A percentile compares a stretch with the other conserved stretches of the same genome.
Conservation (phyloP, 92 coral and sea anemone species). For the Chrysogorgia sp. region DNA sequence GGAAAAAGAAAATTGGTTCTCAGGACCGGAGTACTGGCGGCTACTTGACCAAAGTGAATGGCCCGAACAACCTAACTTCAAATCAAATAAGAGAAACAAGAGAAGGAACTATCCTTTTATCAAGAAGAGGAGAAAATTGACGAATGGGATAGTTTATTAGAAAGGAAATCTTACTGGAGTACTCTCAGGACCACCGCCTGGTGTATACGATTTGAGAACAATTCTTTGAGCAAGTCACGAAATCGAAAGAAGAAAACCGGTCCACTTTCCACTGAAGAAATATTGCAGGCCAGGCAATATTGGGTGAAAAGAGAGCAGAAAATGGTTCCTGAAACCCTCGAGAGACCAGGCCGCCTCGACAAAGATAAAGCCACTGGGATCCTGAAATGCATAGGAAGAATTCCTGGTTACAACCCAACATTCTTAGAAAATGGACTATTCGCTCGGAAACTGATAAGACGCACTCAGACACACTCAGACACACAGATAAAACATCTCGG, state of each 20-base stretch:
- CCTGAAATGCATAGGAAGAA: neutral
- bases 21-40: no score
- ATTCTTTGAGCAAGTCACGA: neutral
- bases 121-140: neutral
- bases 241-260: neutral
- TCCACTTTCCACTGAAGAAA: neutral
- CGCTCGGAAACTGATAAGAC: neutral
- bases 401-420: constrained; percentile 1
- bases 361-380: no score
- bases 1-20: no score
- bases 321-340: neutral
- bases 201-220: neutral
- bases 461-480: no score
- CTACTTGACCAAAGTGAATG: no score
- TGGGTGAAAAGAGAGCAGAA: no score
- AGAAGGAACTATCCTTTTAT: neutral
- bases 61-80: constrained; percentile 7
- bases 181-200: neutral
- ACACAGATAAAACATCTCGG: no score
- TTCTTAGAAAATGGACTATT: neutral
- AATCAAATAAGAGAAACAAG: neutral
- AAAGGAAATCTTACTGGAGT: constrained; percentile 1
- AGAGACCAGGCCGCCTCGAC: neutral
- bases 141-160: constrained; percentile 3
- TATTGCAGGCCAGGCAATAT: neutral